Evolutionary conservation across 2,888 invertebrate species (phyloP).

Genomic region (Lithophane leautieri): DNA sequence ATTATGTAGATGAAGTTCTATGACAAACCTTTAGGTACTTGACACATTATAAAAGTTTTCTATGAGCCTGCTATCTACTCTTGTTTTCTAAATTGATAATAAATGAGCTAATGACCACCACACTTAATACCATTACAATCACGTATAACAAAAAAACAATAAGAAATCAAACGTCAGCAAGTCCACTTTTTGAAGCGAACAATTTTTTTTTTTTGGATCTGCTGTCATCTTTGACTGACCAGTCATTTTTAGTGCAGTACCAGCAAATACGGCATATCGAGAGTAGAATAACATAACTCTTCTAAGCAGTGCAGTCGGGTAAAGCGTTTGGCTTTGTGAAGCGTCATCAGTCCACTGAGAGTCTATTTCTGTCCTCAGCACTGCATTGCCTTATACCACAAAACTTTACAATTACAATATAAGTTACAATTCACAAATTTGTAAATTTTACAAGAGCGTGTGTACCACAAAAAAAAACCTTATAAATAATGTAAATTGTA

Average conservation of each 20-base stretch:
- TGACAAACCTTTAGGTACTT: slow-evolving; percentile 2
- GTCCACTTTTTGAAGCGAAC: not conserved
- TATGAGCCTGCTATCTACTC: slow-evolving; percentile 15
- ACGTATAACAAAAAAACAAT: slow-evolving; percentile 24
- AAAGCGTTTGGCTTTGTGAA: not conserved
- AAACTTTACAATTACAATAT: no score
- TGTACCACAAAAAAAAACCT: no score
- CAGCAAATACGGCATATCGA: not conserved
- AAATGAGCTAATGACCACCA: slow-evolving; percentile 13
- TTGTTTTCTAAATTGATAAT: slow-evolving; percentile 2
- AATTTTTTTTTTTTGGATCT: slow-evolving; percentile 21
- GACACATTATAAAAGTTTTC: slow-evolving; percentile 6
- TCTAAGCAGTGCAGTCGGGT: not conserved
- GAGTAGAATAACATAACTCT: not conserved
- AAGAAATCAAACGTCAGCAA: slow-evolving; percentile 16
- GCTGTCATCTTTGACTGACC: not conserved
- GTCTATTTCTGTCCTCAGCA: no score
- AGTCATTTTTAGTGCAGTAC: slow-evolving; percentile 32
- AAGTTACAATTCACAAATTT: no score
- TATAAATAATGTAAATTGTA: no score
- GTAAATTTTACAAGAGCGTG: no score
- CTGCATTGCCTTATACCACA: no score
- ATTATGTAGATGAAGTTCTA: slow-evolving; percentile 14
- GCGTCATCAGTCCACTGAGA: not conserved
- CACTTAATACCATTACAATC: not conserved